Conservation (phyloP, 92 coral and sea anemone species). For the Zoanthus gigantus region DNA sequence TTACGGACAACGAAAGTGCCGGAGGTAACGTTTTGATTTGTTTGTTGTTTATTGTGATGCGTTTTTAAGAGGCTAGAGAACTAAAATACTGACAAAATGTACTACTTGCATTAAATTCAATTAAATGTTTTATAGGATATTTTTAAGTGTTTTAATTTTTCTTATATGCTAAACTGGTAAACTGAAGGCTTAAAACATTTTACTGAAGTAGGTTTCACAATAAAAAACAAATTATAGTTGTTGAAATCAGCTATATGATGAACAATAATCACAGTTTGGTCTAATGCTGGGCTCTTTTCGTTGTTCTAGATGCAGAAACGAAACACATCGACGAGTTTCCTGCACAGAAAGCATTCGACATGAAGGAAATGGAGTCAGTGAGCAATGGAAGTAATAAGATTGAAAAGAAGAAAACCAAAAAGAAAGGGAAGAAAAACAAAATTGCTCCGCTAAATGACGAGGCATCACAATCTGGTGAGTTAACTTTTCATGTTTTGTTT, state of each 20-base stretch:
- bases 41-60: no score
- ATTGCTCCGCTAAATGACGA: conserved; percentile 5
- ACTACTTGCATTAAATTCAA: no score
- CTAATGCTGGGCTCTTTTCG: background rate
- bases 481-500: background rate
- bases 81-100: no score
- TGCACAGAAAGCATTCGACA: background rate
- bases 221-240: background rate
- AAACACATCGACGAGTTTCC: background rate
- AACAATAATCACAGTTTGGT: background rate
- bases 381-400: background rate
- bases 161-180: no score
- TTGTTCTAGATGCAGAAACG: background rate
- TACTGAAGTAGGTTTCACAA: no score
- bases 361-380: background rate
- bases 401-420: background rate
- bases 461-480: background rate
- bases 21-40: background rate
- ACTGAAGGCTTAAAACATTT: no score
- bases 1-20: background rate
- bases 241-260: background rate
- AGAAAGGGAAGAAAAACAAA: conserved; percentile 4
- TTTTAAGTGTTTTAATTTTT: no score
- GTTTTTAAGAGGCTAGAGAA: no score
- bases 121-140: no score